These are phyloP conservation scores for Stictonetta naevosa DNA, from an alignment of 2,113 vertebrate genomes.

Conservation along the genomic window DNA sequence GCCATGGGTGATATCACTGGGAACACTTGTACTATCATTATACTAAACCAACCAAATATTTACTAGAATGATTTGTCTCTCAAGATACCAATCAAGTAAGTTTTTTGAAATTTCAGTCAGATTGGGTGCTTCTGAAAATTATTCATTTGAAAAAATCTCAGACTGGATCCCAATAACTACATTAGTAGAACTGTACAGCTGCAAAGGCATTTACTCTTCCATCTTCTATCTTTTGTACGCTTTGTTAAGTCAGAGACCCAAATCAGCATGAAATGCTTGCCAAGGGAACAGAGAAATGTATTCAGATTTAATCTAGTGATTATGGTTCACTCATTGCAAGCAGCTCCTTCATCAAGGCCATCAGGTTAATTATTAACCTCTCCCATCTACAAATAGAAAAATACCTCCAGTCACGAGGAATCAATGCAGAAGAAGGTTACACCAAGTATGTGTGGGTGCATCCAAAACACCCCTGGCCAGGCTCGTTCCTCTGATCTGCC, in stretches of 20 bases:
- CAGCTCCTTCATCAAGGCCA: conserved; percentile 32
- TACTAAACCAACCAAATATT: not conserved
- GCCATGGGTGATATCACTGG: not conserved
- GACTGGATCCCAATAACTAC: not conserved
- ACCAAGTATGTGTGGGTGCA: not conserved
- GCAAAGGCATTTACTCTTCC: not conserved
- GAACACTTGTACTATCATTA: not conserved
- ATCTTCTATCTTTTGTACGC: not conserved
- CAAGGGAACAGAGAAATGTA: not conserved
- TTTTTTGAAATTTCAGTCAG: not conserved
- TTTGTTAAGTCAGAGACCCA: not conserved
- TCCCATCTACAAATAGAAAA: conserved; percentile 30
- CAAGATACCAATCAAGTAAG: not conserved
- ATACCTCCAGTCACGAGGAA: conserved; percentile 4
- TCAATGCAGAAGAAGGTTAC: not conserved
- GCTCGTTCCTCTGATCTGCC: not conserved
- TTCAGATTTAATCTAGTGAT: conserved; percentile 44
- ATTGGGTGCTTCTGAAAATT: not conserved
- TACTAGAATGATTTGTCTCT: not conserved
- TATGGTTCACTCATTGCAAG: not conserved
- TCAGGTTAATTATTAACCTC: conserved; percentile 62
- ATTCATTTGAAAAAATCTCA: not conserved
- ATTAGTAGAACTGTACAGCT: not conserved
- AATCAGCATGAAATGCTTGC: not conserved
- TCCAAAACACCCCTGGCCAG: not conserved